phyloP scores from a whole-genome alignment of 2,888 invertebrate genomes.

The Mycogona germanica region DNA sequence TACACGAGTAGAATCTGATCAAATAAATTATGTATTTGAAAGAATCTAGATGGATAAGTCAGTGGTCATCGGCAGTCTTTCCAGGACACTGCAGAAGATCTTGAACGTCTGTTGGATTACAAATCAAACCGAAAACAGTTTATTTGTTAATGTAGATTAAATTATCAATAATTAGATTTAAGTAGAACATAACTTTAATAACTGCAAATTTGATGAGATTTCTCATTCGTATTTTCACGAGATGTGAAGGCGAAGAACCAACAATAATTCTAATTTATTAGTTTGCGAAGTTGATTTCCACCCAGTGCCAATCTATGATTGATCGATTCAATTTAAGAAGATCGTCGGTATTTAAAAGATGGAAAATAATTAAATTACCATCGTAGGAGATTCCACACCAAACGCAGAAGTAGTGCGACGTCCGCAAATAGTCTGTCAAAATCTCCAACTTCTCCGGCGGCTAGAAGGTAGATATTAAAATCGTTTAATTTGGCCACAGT shows the following conservation, averaged over 20 bases:
- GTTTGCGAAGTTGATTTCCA: too few species aligned
- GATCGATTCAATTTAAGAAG: too few species aligned
- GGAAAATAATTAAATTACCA: slow-evolving; percentile 33
- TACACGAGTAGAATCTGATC: background rate
- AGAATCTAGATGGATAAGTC: background rate
- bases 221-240: too few species aligned
- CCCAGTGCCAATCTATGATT: too few species aligned
- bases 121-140: background rate
- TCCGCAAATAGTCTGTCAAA: slow-evolving; percentile 50
- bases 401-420: slow-evolving; percentile 58
- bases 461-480: slow-evolving; percentile 26
- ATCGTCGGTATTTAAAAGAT: too few species aligned
- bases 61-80: slow-evolving; percentile 14
- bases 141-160: background rate
- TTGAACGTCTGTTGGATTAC: too few species aligned
- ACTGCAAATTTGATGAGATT: too few species aligned
- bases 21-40: background rate
- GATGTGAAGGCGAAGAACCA: too few species aligned
- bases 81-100: too few species aligned
- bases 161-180: background rate
- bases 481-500: too few species aligned
- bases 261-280: background rate
- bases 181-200: too few species aligned
- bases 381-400: slow-evolving; percentile 63
- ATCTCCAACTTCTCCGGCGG: slow-evolving; percentile 46